phyloP scores from a whole-genome alignment of 2,888 invertebrate species.

The Amphiduros pacificus region DNA sequence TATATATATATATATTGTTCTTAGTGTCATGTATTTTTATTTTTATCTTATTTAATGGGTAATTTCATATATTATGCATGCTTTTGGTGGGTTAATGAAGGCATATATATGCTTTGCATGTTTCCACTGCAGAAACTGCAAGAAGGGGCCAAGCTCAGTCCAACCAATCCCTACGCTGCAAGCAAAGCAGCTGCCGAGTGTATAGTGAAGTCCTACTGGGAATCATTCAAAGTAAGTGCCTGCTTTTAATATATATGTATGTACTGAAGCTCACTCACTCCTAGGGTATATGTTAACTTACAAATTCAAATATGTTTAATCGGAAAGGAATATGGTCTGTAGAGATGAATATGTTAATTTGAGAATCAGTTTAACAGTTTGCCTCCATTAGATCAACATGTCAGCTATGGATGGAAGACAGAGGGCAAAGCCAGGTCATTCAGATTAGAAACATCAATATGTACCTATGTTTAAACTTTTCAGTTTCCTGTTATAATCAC shows the following conservation, averaged over 20 bases:
- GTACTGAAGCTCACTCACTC: too few relatives aligned
- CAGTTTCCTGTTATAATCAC: slow-evolving; percentile 41
- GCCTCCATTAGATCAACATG: too few relatives aligned
- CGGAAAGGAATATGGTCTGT: too few relatives aligned
- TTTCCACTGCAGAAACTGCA: slow-evolving; percentile 18
- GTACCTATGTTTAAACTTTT: too few relatives aligned
- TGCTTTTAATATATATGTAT: too few relatives aligned
- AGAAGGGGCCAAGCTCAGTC: slow-evolving; percentile 33
- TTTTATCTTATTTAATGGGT: not conserved
- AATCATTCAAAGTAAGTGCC: slow-evolving; percentile 33
- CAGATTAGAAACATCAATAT: too few relatives aligned
- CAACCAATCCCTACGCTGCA: slow-evolving; percentile 51
- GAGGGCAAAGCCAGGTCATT: too few relatives aligned
- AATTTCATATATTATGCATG: not conserved
- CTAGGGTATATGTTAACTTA: too few relatives aligned
- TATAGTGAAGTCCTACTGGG: slow-evolving; percentile 39
- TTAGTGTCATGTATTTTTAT: not conserved
- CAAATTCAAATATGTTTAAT: too few relatives aligned
- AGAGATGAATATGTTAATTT: too few relatives aligned
- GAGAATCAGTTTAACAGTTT: too few relatives aligned
- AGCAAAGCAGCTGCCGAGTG: slow-evolving; percentile 43
- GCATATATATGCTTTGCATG: not conserved
- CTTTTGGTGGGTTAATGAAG: not conserved
- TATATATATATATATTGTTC: not conserved
- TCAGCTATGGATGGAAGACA: too few relatives aligned